Evolutionary conservation across 1,140 invertebrate species (phyloP).

Genomic region (Trinorchestia longiramus): DNA sequence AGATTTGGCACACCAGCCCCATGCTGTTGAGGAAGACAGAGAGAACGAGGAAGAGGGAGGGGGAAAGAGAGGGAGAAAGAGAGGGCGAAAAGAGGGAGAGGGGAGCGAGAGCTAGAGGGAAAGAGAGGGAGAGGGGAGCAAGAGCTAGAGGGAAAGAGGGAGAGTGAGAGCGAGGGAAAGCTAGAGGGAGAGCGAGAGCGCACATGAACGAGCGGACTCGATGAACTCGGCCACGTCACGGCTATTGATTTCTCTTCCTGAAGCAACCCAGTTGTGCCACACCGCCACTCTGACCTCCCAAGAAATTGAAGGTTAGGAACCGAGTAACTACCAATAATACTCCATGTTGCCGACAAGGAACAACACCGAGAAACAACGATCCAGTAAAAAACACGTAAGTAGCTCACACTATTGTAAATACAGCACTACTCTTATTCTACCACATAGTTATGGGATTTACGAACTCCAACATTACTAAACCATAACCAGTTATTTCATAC

Average conservation of each 20-base stretch:
- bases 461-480: too few relatives aligned
- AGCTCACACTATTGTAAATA: not conserved
- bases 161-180: too few relatives aligned
- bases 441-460: too few relatives aligned
- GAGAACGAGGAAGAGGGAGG: not conserved
- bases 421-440: too few relatives aligned
- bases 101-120: too few relatives aligned
- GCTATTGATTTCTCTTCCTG: slow-evolving; percentile 6
- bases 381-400: not conserved
- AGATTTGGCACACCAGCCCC: slow-evolving; percentile 1
- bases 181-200: not conserved
- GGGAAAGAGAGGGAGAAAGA: too few relatives aligned
- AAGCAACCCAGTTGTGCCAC: not conserved
- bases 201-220: not conserved
- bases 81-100: too few relatives aligned
- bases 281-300: not conserved
- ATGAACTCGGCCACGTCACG: slow-evolving; percentile 42
- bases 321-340: not conserved
- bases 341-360: not conserved
- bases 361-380: not conserved
- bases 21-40: not conserved
- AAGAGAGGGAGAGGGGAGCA: too few relatives aligned
- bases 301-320: slow-evolving; percentile 29
- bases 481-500: too few relatives aligned
- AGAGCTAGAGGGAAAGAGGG: too few relatives aligned